A percentile compares a stretch with the other conserved stretches of the same genome.
Conservation (phyloP, 2,797 vertebrate species). For the Sandelia bainsii region DNA sequence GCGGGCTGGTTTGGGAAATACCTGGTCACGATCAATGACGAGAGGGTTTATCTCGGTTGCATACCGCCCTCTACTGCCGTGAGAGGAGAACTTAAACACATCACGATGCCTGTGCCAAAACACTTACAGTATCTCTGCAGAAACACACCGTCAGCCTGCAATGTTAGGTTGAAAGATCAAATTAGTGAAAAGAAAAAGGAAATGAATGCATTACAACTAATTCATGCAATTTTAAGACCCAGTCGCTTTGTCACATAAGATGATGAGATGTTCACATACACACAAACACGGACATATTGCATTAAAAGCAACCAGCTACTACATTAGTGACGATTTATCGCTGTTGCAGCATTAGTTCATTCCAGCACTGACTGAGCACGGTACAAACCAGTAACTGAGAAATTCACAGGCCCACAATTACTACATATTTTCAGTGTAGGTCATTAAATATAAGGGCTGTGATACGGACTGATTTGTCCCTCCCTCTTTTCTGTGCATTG, state of each 20-base stretch:
- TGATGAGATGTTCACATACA: not conserved
- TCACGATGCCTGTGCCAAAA: slow-evolving; percentile 10
- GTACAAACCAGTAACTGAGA: slow-evolving; percentile 1
- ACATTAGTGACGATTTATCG: not conserved
- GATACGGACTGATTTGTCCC: not conserved
- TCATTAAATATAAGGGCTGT: not conserved
- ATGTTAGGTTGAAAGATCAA: not conserved
- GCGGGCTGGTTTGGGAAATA: slow-evolving; percentile 85
- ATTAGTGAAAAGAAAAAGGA: not conserved
- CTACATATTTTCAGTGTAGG: not conserved
- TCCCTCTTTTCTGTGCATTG: not conserved
- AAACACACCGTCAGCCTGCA: not conserved
- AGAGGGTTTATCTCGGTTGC: slow-evolving; percentile 35
- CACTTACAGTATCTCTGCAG: slow-evolving; percentile 10
- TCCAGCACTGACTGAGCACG: not conserved
- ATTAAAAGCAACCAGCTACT: not conserved
- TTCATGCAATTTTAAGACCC: not conserved
- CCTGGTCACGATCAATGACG: slow-evolving; percentile 83
- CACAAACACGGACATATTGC: not conserved
- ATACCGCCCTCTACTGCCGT: slow-evolving; percentile 72
- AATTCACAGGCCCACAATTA: not conserved
- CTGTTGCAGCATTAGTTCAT: not conserved
- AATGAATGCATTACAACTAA: not conserved
- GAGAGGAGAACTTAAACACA: slow-evolving; percentile 33
- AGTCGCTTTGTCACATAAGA: not conserved